A percentile compares a stretch with the other conserved stretches of the same genome.
Conservation (phyloP, 2,797 vertebrate genomes). For the Ataeniobius toweri region DNA sequence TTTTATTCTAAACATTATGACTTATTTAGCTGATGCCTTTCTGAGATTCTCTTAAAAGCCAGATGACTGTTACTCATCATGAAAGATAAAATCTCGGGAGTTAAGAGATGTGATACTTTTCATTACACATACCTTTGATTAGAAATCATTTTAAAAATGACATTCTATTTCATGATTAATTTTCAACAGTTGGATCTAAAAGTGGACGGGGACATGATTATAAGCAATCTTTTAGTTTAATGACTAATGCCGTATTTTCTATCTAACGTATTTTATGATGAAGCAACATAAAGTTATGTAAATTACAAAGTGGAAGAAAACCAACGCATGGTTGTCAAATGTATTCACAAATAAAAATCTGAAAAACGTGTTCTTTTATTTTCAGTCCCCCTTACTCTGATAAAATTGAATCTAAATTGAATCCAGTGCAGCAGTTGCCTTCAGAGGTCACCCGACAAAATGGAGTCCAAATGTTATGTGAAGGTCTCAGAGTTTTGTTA, state of each 20-base stretch:
- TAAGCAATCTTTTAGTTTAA: background rate
- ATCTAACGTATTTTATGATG: background rate
- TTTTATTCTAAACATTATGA: background rate
- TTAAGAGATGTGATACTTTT: background rate
- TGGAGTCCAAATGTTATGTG: too few relatives aligned
- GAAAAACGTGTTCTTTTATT: background rate
- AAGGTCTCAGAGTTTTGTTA: background rate
- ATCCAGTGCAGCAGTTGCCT: background rate
- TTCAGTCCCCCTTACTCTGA: background rate
- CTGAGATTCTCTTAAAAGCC: background rate
- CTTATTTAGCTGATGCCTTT: background rate
- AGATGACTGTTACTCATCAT: background rate
- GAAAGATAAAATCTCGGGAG: background rate
- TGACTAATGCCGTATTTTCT: background rate
- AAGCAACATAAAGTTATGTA: background rate
- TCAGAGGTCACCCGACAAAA: background rate
- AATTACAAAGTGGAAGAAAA: background rate
- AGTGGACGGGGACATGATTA: background rate
- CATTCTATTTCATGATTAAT: background rate
- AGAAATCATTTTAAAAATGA: background rate
- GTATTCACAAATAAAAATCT: background rate
- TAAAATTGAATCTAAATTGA: background rate
- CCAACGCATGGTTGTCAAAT: background rate
- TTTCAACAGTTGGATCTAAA: background rate
- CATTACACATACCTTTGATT: background rate